Conservation (phyloP, 2,888 invertebrate species). For the Scelioninae gen. 1 region DNA sequence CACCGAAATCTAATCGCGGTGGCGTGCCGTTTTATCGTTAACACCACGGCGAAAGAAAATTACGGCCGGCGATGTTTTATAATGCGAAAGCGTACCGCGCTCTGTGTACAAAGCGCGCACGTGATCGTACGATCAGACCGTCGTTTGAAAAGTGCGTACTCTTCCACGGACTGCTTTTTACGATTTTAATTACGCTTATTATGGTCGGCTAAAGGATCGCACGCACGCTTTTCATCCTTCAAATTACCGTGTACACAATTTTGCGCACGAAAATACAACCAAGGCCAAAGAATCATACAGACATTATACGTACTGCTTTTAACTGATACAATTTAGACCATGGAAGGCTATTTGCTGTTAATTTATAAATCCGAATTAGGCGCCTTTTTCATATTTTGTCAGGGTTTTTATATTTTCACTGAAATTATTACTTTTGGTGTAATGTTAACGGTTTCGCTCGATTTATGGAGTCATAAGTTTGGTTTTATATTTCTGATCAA, state of each 20-base stretch:
- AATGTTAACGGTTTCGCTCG: too few relatives aligned
- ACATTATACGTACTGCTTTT: conserved; percentile 4
- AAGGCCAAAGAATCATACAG: conserved; percentile 3
- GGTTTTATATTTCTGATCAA: too few relatives aligned
- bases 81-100: conserved; percentile 50
- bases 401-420: too few relatives aligned
- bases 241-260: conserved; percentile 14
- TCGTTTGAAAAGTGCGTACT: conserved; percentile 53
- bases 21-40: conserved; percentile 69
- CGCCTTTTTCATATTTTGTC: too few relatives aligned
- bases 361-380: not conserved
- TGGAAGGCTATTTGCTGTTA: conserved; percentile 3
- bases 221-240: conserved; percentile 25
- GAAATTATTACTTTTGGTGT: too few relatives aligned
- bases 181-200: conserved; percentile 65
- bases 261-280: conserved; percentile 3
- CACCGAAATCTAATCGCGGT: conserved; percentile 68
- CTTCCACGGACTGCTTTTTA: conserved; percentile 47
- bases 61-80: conserved; percentile 61
- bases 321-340: conserved; percentile 15
- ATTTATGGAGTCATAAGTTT: too few relatives aligned
- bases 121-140: conserved; percentile 54
- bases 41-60: conserved; percentile 64
- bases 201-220: conserved; percentile 21
- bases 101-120: conserved; percentile 50